These are phyloP conservation scores for Rhorus exstirpatorius DNA, from an alignment of 2,888 invertebrate genomes.

Conservation along the genomic window DNA sequence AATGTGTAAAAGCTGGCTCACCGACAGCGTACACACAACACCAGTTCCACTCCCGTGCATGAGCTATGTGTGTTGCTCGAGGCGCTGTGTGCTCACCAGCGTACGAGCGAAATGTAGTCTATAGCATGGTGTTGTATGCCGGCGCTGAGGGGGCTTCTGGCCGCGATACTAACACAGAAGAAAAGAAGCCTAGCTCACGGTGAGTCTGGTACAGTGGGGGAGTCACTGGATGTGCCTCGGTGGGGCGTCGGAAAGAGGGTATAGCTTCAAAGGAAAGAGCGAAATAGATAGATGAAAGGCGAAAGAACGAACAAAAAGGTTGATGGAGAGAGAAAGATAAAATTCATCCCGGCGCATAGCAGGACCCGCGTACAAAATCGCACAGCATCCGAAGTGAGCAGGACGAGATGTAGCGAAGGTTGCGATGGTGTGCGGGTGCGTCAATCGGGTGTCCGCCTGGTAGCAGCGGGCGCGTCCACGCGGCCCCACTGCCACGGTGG, in stretches of 20 bases:
- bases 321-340: conserved; percentile 48
- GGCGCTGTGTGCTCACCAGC: conserved; percentile 75
- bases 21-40: conserved; percentile 13
- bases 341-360: conserved; percentile 51
- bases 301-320: conserved; percentile 65
- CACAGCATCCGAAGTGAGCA: conserved; percentile 46
- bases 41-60: conserved; percentile 13
- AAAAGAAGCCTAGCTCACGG: conserved; percentile 13
- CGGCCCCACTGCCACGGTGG: conserved; percentile 85
- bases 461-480: conserved; percentile 84
- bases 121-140: conserved; percentile 70
- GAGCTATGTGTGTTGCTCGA: conserved; percentile 85
- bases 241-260: conserved; percentile 61
- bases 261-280: conserved; percentile 53
- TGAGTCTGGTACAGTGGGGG: conserved; percentile 78
- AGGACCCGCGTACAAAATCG: conserved; percentile 28
- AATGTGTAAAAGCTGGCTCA: conserved; percentile 42
- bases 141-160: conserved; percentile 69
- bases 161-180: conserved; percentile 43
- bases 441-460: conserved; percentile 75
- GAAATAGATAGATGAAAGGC: conserved; percentile 66
- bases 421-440: conserved; percentile 61
- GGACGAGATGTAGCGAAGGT: conserved; percentile 25
- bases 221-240: conserved; percentile 76
- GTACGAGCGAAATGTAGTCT: conserved; percentile 77